Conservation (phyloP, 64 coral and sea anemone species). For the Orbicella faveolata region DNA sequence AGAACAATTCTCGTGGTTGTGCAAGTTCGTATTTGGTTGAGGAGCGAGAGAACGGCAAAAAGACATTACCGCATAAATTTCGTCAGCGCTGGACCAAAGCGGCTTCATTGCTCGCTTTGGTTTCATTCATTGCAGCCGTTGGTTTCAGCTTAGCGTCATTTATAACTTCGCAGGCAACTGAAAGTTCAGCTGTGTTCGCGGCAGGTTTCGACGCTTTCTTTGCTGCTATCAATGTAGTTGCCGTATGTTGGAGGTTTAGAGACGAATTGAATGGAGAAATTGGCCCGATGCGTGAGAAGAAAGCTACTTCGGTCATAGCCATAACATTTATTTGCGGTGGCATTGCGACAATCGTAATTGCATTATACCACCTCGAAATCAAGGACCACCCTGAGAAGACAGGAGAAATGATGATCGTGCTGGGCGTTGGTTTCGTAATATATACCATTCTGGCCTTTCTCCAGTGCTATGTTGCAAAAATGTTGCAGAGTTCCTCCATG, state of each 20-base stretch:
- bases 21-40: conserved; percentile 35
- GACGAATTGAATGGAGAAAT: conserved; percentile 26
- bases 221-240: conserved; percentile 22
- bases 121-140: conserved; percentile 25
- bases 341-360: not conserved
- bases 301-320: conserved; percentile 9
- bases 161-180: conserved; percentile 22
- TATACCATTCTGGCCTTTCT: not conserved
- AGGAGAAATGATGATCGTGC: conserved; percentile 4
- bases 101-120: not conserved
- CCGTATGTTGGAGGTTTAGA: conserved; percentile 43
- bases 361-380: conserved; percentile 11
- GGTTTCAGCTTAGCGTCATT: conserved; percentile 21
- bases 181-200: conserved; percentile 30
- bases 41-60: conserved; percentile 4
- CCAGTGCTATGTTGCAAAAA: conserved; percentile 5
- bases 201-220: conserved; percentile 31
- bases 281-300: conserved; percentile 11
- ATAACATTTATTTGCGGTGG: conserved; percentile 6
- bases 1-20: not conserved
- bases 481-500: conserved; percentile 5
- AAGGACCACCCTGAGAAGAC: conserved; percentile 23
- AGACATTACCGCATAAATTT: conserved; percentile 19
- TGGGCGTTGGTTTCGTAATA: not conserved
- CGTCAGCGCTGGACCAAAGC: conserved; percentile 27